Evolutionary conservation across 2,113 vertebrate species (phyloP).

Genomic region (Microcebus lehilahytsara): DNA sequence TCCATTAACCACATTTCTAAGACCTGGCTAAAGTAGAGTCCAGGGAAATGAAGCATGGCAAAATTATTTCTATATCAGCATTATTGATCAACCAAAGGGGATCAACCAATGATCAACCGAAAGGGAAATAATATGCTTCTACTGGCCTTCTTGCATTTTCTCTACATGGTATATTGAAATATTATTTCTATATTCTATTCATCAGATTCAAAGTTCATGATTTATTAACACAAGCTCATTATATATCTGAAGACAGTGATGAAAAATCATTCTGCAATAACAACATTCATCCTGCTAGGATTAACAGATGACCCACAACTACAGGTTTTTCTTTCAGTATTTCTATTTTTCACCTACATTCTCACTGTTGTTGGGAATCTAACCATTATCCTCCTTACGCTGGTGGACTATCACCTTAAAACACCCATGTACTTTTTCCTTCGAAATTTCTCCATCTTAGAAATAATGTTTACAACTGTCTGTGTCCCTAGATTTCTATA

Average conservation of each 20-base stretch:
- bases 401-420: constrained; percentile 14
- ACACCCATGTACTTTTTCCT: constrained; percentile 59
- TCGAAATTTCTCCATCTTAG: constrained; percentile 40
- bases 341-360: constrained; percentile 49
- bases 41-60: neutral
- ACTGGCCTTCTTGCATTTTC: neutral
- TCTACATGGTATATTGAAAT: neutral
- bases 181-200: neutral
- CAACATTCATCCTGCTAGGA: constrained; percentile 45
- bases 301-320: constrained; percentile 35
- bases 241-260: neutral
- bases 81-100: neutral
- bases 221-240: neutral
- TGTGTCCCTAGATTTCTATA: constrained; percentile 38
- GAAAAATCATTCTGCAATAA: constrained; percentile 43
- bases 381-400: constrained; percentile 42
- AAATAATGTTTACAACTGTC: constrained; percentile 48
- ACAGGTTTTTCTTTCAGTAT: constrained; percentile 20
- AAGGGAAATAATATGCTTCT: neutral
- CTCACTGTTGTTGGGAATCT: constrained; percentile 19
- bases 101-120: neutral
- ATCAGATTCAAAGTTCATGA: neutral
- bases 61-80: neutral
- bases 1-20: neutral
- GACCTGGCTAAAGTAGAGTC: neutral